phyloP scores from a whole-genome alignment of 2,888 invertebrate species.

The Folsomia manolachei region DNA sequence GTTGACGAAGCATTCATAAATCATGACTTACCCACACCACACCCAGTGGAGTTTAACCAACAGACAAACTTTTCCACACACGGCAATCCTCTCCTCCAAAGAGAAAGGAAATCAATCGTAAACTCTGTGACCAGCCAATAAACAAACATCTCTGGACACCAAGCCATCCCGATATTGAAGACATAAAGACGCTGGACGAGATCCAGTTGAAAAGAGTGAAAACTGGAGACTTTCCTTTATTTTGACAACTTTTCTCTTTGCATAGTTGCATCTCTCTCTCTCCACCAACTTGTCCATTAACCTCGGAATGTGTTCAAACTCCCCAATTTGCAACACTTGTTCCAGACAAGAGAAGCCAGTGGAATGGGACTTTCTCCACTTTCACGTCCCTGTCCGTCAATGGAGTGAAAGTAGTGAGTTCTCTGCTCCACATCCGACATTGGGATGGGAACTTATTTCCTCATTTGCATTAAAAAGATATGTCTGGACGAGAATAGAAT shows the following conservation, averaged over 20 bases:
- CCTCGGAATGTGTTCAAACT: slow-evolving; percentile 1
- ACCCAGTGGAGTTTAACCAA: background rate
- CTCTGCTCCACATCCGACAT: background rate
- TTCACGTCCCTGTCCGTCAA: background rate
- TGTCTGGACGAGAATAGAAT: background rate
- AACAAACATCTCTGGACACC: no score
- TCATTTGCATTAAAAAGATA: slow-evolving; percentile 20
- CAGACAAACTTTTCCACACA: background rate
- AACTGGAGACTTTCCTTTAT: no score
- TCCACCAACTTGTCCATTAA: slow-evolving; percentile 11
- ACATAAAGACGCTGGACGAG: no score
- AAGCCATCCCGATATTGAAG: no score
- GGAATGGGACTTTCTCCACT: background rate
- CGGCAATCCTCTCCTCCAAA: no score
- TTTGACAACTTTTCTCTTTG: slow-evolving; percentile 6
- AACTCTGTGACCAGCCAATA: no score
- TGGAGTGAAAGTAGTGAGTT: background rate
- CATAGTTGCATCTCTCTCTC: background rate
- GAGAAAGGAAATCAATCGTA: background rate
- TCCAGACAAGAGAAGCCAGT: no score
- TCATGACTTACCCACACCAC: background rate
- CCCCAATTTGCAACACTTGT: background rate
- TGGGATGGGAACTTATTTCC: background rate
- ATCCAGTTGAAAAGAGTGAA: no score
- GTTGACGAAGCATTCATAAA: background rate